Conservation (phyloP, 2,888 invertebrate genomes). For the Formica aserva region DNA sequence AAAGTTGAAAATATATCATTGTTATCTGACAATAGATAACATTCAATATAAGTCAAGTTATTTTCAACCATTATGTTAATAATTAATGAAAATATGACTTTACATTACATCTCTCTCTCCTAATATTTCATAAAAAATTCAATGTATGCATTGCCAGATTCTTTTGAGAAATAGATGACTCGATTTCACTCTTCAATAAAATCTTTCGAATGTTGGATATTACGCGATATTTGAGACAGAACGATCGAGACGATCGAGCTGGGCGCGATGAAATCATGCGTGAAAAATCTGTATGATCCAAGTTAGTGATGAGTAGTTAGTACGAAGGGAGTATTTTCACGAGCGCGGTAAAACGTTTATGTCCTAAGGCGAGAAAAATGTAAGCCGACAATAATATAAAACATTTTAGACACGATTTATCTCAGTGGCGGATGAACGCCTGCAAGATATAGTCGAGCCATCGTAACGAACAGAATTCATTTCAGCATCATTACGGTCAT, state of each 20-base stretch:
- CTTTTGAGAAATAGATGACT: constrained; percentile 19
- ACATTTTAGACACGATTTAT: constrained; percentile 48
- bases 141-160: constrained; percentile 21
- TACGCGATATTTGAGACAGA: constrained; percentile 11
- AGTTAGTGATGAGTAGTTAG: constrained; percentile 35
- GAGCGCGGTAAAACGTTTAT: constrained; percentile 47
- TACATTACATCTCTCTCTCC: background rate
- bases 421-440: background rate
- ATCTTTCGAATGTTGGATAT: constrained; percentile 25
- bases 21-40: background rate
- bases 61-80: background rate
- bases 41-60: background rate
- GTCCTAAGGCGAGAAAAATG: constrained; percentile 38
- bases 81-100: background rate
- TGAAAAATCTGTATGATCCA: constrained; percentile 47
- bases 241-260: constrained; percentile 14
- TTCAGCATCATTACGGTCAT: constrained; percentile 44
- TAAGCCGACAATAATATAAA: constrained; percentile 69
- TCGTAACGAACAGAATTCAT: constrained; percentile 49
- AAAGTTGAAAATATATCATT: background rate
- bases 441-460: constrained; percentile 32
- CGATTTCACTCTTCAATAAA: constrained; percentile 40
- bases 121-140: background rate
- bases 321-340: constrained; percentile 62
- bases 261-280: constrained; percentile 24